These are phyloP conservation scores for Orthosia gracilis DNA, from an alignment of 2,888 invertebrate genomes.

Conservation along the genomic window DNA sequence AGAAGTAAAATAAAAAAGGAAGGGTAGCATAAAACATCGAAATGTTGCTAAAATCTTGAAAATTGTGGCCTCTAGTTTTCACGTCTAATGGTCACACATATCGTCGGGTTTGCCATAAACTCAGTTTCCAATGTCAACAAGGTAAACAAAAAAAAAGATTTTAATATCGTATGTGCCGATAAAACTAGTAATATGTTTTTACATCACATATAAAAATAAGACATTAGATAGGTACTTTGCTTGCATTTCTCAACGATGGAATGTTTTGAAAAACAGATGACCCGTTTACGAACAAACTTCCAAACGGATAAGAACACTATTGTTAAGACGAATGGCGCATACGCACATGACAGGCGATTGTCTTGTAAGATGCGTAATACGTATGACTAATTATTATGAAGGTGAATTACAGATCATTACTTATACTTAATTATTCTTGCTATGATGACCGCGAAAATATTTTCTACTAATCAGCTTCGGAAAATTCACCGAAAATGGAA, in stretches of 20 bases:
- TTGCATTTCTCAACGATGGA: conserved; percentile 70
- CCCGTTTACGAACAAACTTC: conserved; percentile 69
- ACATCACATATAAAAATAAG: background rate
- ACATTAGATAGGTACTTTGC: conserved; percentile 44
- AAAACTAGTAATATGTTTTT: background rate
- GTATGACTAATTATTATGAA: background rate
- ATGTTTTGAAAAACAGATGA: conserved; percentile 77
- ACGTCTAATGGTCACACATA: background rate
- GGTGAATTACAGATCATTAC: background rate
- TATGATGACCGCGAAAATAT: background rate
- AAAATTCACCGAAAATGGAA: background rate
- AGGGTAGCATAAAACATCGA: background rate
- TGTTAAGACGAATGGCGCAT: conserved; percentile 51
- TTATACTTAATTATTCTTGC: background rate
- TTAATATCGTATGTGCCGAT: background rate
- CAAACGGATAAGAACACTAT: conserved; percentile 63
- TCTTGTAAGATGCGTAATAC: conserved; percentile 22
- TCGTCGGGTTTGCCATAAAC: background rate
- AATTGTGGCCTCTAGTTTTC: too few species aligned
- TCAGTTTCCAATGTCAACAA: background rate
- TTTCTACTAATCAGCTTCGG: background rate
- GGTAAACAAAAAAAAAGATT: background rate
- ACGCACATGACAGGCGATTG: conserved; percentile 49
- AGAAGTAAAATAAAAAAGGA: too few species aligned
- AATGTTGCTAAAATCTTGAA: background rate